These are phyloP conservation scores for Rhorus exstirpatorius DNA, from an alignment of 2,888 invertebrate genomes.

Conservation along the genomic window DNA sequence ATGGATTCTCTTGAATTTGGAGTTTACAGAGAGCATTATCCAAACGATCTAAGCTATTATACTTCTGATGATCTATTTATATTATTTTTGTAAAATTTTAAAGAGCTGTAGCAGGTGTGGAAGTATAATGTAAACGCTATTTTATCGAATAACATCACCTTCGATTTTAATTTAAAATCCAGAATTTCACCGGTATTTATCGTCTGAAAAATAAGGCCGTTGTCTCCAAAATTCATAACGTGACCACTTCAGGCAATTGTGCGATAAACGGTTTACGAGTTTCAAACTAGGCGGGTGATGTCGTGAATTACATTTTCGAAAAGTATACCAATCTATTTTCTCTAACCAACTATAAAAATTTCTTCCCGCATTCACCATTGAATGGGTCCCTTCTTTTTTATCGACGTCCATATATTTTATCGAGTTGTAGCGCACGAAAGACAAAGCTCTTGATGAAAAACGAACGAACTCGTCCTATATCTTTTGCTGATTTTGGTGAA, in stretches of 20 bases:
- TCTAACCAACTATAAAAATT: slow-evolving; percentile 42
- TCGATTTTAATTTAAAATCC: not conserved
- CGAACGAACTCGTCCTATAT: slow-evolving; percentile 45
- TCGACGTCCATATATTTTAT: slow-evolving; percentile 63
- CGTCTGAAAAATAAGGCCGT: not conserved
- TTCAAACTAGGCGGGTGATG: slow-evolving; percentile 34
- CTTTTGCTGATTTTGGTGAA: slow-evolving; percentile 64
- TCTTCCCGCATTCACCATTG: slow-evolving; percentile 33
- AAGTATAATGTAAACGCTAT: not conserved
- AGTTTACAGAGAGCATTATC: too few species aligned
- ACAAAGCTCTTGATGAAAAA: slow-evolving; percentile 33
- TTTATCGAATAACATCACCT: not conserved
- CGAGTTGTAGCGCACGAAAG: slow-evolving; percentile 32
- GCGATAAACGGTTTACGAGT: slow-evolving; percentile 40
- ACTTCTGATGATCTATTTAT: not conserved
- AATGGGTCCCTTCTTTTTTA: slow-evolving; percentile 58
- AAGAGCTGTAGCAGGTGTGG: too few species aligned
- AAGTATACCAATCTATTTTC: slow-evolving; percentile 31
- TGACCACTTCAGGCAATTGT: not conserved
- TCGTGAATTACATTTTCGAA: slow-evolving; percentile 36
- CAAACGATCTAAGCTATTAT: too few species aligned
- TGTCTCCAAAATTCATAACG: not conserved
- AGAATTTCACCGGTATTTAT: slow-evolving; percentile 1
- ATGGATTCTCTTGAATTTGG: too few species aligned
- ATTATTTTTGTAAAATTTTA: not conserved